These are phyloP conservation scores for Ectropis grisescens DNA, from an alignment of 1,140 invertebrate species.

Conservation along the genomic window DNA sequence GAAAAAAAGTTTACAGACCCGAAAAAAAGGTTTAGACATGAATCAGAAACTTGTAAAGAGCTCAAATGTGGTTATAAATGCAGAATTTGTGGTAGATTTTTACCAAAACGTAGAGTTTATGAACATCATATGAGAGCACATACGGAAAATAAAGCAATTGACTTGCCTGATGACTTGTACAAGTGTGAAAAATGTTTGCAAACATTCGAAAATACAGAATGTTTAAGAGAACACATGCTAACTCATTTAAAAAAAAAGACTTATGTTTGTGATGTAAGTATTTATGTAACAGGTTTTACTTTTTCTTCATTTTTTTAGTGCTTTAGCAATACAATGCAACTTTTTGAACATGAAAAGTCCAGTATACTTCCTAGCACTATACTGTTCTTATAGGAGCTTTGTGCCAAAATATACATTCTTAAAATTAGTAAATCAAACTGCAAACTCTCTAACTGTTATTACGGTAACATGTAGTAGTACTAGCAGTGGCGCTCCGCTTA, in stretches of 20 bases:
- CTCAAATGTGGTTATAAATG: constrained; percentile 52
- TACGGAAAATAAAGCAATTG: constrained; percentile 21
- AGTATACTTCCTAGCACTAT: no score
- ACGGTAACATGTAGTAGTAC: no score
- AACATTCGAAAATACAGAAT: constrained; percentile 29
- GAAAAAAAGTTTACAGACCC: constrained; percentile 37
- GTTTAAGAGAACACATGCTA: constrained; percentile 25
- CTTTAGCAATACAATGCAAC: no score
- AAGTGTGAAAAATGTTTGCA: constrained; percentile 39
- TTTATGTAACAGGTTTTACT: constrained; percentile 1
- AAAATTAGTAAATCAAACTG: no score
- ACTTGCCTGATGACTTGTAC: constrained; percentile 36
- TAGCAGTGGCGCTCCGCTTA: no score
- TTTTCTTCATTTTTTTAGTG: no score
- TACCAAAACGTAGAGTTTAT: constrained; percentile 37
- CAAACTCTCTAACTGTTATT: no score
- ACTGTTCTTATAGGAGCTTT: no score
- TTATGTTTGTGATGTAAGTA: constrained; percentile 53
- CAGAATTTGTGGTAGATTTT: constrained; percentile 25
- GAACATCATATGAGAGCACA: constrained; percentile 43
- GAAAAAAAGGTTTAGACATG: constrained; percentile 35
- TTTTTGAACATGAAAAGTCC: no score
- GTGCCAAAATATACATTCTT: no score
- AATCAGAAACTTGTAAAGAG: constrained; percentile 42
- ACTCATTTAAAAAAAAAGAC: constrained; percentile 32